Evolutionary conservation across 2,888 invertebrate genomes (phyloP).

Genomic region (Pharmacophagus antenor): DNA sequence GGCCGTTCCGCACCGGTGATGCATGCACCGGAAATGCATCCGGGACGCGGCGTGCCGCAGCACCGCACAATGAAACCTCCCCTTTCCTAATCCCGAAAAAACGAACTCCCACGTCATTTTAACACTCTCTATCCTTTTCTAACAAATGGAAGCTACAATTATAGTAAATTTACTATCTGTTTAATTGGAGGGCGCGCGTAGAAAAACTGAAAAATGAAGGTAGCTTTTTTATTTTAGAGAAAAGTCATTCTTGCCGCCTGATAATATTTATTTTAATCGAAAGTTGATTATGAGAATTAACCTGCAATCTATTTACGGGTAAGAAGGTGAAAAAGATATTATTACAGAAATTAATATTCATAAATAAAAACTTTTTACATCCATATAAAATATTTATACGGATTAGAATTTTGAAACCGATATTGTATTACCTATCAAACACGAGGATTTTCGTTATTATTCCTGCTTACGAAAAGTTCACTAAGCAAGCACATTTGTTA

Average conservation of each 20-base stretch:
- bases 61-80: constrained; percentile 48
- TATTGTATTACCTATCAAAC: not conserved
- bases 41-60: constrained; percentile 72
- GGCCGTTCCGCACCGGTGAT: constrained; percentile 68
- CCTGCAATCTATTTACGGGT: not conserved
- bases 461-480: constrained; percentile 16
- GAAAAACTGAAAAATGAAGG: too few species aligned
- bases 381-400: not conserved
- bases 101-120: constrained; percentile 20
- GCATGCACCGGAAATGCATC: constrained; percentile 74
- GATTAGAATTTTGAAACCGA: too few species aligned
- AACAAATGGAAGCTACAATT: not conserved
- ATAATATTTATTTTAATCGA: not conserved
- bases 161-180: not conserved
- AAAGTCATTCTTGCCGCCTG: not conserved
- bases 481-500: constrained; percentile 19
- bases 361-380: not conserved
- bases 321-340: not conserved
- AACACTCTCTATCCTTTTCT: constrained; percentile 4
- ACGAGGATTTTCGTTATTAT: not conserved
- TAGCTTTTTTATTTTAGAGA: too few species aligned
- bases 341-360: too few species aligned
- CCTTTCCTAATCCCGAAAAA: constrained; percentile 35
- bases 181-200: too few species aligned
- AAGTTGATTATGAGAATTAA: not conserved